Evolutionary conservation across 2,113 vertebrate species (phyloP).

Genomic region (Chloropsis hardwickii): DNA sequence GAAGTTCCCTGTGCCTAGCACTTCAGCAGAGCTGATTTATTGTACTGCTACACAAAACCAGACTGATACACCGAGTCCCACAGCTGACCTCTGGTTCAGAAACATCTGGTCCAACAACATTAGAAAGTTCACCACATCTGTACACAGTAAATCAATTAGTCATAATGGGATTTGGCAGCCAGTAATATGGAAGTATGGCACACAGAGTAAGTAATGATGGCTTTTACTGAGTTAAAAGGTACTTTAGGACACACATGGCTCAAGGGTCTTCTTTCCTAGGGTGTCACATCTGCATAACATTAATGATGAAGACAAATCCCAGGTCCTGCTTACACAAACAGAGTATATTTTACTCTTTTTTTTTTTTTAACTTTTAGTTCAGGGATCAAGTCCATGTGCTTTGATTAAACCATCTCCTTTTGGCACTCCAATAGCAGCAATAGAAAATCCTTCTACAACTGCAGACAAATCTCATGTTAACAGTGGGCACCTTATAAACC

Average conservation of each 20-base stretch:
- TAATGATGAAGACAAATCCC: not conserved
- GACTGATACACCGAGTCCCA: not conserved
- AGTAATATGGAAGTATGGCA: not conserved
- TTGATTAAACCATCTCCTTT: not conserved
- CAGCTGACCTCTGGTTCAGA: slow-evolving; percentile 5
- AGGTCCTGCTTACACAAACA: not conserved
- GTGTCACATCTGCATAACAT: not conserved
- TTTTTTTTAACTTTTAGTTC: not conserved
- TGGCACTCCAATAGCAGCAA: not conserved
- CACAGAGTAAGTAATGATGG: not conserved
- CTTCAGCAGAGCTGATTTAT: not conserved
- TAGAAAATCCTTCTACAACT: not conserved
- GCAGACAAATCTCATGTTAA: not conserved
- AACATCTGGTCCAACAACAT: slow-evolving; percentile 1
- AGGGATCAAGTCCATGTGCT: not conserved
- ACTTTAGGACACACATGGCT: not conserved
- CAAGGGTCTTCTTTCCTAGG: slow-evolving; percentile 16
- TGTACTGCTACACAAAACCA: not conserved
- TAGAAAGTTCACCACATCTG: not conserved
- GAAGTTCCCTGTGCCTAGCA: not conserved
- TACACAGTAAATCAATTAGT: slow-evolving; percentile 5
- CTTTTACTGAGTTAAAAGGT: slow-evolving; percentile 12
- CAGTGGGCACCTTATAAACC: not conserved
- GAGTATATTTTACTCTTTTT: not conserved
- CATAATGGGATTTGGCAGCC: not conserved